These are phyloP conservation scores for Crocidura indochinensis DNA, from an alignment of 2,797 vertebrate genomes.

Conservation along the genomic window DNA sequence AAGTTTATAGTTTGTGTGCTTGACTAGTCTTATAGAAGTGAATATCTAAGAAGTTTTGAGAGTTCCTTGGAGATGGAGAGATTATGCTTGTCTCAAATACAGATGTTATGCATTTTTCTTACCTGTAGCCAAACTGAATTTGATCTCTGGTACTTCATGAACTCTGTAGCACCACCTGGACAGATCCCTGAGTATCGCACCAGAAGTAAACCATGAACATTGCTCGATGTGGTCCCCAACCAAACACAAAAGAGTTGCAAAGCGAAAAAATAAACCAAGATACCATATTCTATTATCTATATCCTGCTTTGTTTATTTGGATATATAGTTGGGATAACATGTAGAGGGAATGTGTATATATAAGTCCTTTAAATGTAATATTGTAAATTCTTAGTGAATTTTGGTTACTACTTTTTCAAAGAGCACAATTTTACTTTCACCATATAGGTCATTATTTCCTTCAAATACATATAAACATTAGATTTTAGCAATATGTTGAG, in stretches of 20 bases:
- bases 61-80: background rate
- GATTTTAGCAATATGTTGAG: background rate
- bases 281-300: background rate
- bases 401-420: slow-evolving; percentile 33
- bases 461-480: slow-evolving; percentile 1
- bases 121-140: no score
- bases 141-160: no score
- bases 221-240: no score
- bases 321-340: slow-evolving; percentile 33
- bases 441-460: background rate
- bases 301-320: background rate
- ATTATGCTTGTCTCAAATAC: no score
- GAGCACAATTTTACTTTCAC: background rate
- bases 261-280: background rate
- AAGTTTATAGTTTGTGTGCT: no score
- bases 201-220: no score
- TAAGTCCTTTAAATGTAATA: background rate
- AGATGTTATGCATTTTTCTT: no score
- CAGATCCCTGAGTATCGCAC: no score
- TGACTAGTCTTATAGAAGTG: background rate
- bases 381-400: slow-evolving; percentile 20
- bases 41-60: slow-evolving; percentile 23
- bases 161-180: no score
- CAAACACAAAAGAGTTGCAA: background rate
- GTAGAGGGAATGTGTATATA: background rate